A percentile compares a stretch with the other conserved stretches of the same genome.
phyloP scores from a whole-genome alignment of 92 coral and sea anemone genomes.

The Bergia puertoricense region DNA sequence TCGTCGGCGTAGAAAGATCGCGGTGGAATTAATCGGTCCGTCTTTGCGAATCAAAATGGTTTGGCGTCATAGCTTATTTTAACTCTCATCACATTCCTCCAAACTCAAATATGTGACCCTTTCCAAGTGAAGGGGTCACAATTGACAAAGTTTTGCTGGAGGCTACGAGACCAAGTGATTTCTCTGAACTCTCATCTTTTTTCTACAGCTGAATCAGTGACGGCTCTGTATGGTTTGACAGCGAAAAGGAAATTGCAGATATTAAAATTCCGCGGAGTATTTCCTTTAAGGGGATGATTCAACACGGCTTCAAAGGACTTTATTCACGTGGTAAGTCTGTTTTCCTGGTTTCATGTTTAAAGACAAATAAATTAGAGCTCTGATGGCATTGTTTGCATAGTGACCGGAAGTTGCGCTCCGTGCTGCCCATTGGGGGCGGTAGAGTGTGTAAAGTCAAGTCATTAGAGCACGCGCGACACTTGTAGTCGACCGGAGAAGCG shows the following conservation, averaged over 20 bases:
- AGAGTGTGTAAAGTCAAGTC: constrained; percentile 13
- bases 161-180: background rate
- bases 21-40: background rate
- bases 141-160: background rate
- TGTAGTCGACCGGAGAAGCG: background rate
- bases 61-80: constrained; percentile 5
- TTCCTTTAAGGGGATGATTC: constrained; percentile 23
- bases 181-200: background rate
- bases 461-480: constrained; percentile 30
- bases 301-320: constrained; percentile 13
- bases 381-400: constrained; percentile 23
- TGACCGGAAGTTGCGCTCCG: constrained; percentile 32
- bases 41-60: background rate
- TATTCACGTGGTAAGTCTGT: constrained; percentile 32
- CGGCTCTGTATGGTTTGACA: background rate
- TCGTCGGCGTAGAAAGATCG: background rate
- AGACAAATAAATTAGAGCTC: constrained; percentile 29
- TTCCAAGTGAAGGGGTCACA: background rate
- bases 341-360: constrained; percentile 40
- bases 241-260: constrained; percentile 3
- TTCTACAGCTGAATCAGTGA: background rate
- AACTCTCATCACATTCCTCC: background rate
- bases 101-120: constrained; percentile 2
- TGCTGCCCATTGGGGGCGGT: constrained; percentile 37
- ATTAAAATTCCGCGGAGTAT: constrained; percentile 38